Base-by-base conservation (phyloP, 1,140 invertebrate species). In the Drosophila repletoides region DNA sequence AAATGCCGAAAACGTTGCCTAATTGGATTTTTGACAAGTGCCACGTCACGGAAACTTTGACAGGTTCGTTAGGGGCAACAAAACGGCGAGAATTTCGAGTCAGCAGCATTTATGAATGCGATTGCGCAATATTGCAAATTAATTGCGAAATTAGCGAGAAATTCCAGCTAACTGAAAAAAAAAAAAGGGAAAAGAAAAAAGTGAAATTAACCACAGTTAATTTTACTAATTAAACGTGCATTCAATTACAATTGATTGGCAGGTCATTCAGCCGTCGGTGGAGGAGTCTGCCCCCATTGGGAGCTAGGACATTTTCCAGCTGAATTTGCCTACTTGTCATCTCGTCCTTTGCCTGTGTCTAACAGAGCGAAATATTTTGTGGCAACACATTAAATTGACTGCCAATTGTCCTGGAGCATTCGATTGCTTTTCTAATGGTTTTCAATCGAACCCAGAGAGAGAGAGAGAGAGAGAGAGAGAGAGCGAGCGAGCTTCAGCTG, bases 1-100 rank as follows among this genome's bases (percentile, higher is more conserved):
- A 58, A 77, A 58, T 51, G 31, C 41, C 66, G 36, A 55, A 59
- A 58, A 51, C 46, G 60, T 55, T 38, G 60, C 66, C 76, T 80
- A 80, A 80, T 80, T 80, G 76, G 76, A 80, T 80, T 80, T 80
- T 79, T 79, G 76, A 79, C 59, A 71, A 67, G 60, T 61, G 53
- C 46, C 28, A 53, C 22, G 40, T 34, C 48, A 41, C 45, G 70
- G 64, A 49, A 68, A 41, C 56, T 63, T 10, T 38, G 58, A 52
- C 58, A 79, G 59, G 48, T 34, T 17, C 31, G 40, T 49, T 34
- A 51, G 34, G 45, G 17, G 7, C 22, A 17, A 9, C 12, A 12
- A 10, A 49, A 34, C 43, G 12, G 21, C 19, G 24, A 21, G 14
- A 33, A 48, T 38, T 60, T 40, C 29, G n/a, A n/a, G 38, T 24